Conservation (phyloP, 37 sponge, comb jelly and placozoan species). For the Theonella swinhoei region DNA sequence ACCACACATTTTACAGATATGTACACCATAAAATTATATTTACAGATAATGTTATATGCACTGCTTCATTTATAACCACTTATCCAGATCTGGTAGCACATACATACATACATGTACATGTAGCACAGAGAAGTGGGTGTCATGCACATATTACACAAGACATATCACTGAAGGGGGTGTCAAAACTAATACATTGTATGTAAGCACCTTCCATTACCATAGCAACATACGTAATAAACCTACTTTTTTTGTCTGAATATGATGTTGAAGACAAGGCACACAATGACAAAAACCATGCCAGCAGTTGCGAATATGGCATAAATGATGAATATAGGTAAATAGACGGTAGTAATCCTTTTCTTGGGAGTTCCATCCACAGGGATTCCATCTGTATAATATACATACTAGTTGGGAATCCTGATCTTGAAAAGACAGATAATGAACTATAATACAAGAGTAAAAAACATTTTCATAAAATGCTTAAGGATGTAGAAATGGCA, state of each 20-base stretch:
- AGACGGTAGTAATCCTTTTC: neutral
- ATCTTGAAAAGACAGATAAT: neutral
- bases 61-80: too few relatives aligned
- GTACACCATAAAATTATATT: too few relatives aligned
- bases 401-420: neutral
- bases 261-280: slow-evolving; percentile 56
- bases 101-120: too few relatives aligned
- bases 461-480: neutral
- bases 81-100: too few relatives aligned
- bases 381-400: slow-evolving; percentile 17
- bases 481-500: too few relatives aligned
- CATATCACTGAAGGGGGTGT: too few relatives aligned
- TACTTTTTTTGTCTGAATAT: slow-evolving; percentile 64
- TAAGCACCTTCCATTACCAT: neutral
- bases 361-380: slow-evolving; percentile 51
- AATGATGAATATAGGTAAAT: slow-evolving; percentile 1
- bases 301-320: slow-evolving; percentile 15
- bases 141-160: neutral
- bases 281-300: slow-evolving; percentile 36
- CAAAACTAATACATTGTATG: too few relatives aligned
- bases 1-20: too few relatives aligned
- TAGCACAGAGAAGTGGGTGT: too few relatives aligned
- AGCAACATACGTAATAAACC: neutral
- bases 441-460: neutral
- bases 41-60: too few relatives aligned